Evolutionary conservation across 2,113 vertebrate genomes (phyloP), one percentile per base, ranked within the genome.

Genomic region (Accipiter virgatus): DNA sequence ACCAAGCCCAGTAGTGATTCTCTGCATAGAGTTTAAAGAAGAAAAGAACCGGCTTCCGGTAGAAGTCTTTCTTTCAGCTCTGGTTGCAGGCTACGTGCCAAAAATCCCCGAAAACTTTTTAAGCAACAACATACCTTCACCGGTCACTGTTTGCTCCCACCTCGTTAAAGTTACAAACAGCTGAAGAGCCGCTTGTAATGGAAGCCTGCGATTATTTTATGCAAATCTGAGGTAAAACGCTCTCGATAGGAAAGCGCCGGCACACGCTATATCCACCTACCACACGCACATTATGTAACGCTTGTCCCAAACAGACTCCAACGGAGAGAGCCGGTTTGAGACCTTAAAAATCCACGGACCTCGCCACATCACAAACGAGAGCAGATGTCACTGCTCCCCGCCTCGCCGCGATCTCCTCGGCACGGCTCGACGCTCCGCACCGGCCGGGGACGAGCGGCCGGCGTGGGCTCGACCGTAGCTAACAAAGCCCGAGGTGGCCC

Each of bases 401-500:
- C 65, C 81, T 25, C 42, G 47, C 85, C 27, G 77, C 68, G 62
- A 59, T 45, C 81, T 14, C 11, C 36, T 2, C 81, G 13, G 79
- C 38, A 5, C 8, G 29, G 32, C 66, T 22, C 53, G 40, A 48
- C 72, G 80, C 18, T 61, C 50, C 53, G 8, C 2, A 29, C 16
- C 47, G 34, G 59, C 72, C 2, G 45, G 40, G 73, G 91, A 75
- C 38, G 22, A 80, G 7, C 42, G 26, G 93, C 93, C 89, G 5
- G 91, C 47, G 91, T 52, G 61, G 86, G 89, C 90, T 94, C 43
- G 83, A 70, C 58, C 43, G 40, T 56, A 91, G 83, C 84, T 96
- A 96, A 96, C 96, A 97, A 97, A 97, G 95, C 78, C 19, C 15
- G 52, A 93, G 92, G 94, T 79, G 70, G 94, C 81, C 34, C 92